Conservation (phyloP, 2,888 invertebrate species). For the Leucozona laternaria region DNA sequence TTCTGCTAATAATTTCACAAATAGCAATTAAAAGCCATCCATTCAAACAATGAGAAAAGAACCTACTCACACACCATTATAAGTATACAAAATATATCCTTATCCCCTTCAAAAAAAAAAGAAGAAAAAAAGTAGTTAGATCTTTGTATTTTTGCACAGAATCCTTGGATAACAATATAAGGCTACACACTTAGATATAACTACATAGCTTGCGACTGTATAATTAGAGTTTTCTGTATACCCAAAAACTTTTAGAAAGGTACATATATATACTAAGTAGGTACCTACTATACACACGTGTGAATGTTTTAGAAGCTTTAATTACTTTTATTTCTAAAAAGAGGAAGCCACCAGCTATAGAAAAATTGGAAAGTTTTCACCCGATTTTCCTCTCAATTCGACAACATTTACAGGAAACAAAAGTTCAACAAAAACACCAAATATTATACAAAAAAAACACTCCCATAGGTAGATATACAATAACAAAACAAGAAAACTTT, state of each 20-base stretch:
- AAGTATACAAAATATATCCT: not conserved
- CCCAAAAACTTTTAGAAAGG: not conserved
- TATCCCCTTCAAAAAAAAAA: not conserved
- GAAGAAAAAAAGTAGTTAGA: not conserved
- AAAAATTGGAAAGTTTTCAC: not conserved
- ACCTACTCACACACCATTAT: constrained; percentile 2
- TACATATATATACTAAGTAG: not conserved
- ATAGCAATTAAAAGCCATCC: constrained; percentile 6
- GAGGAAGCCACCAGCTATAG: not conserved
- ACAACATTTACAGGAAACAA: not conserved
- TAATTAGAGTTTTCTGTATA: constrained; percentile 58
- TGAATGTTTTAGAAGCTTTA: constrained; percentile 38
- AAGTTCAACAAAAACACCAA: not conserved
- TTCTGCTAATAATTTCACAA: constrained; percentile 7
- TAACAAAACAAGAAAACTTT: constrained; percentile 4
- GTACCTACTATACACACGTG: constrained; percentile 10
- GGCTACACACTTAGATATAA: constrained; percentile 39
- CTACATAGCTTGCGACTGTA: constrained; percentile 60
- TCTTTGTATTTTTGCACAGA: constrained; percentile 29
- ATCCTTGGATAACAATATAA: constrained; percentile 35
- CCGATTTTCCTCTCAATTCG: constrained; percentile 2
- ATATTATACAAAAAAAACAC: constrained; percentile 9
- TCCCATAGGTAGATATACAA: not conserved
- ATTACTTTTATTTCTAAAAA: constrained; percentile 35
- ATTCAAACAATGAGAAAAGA: constrained; percentile 1